Evolutionary conservation across 2,797 vertebrate species (phyloP).

Genomic region (Vireo griseus): DNA sequence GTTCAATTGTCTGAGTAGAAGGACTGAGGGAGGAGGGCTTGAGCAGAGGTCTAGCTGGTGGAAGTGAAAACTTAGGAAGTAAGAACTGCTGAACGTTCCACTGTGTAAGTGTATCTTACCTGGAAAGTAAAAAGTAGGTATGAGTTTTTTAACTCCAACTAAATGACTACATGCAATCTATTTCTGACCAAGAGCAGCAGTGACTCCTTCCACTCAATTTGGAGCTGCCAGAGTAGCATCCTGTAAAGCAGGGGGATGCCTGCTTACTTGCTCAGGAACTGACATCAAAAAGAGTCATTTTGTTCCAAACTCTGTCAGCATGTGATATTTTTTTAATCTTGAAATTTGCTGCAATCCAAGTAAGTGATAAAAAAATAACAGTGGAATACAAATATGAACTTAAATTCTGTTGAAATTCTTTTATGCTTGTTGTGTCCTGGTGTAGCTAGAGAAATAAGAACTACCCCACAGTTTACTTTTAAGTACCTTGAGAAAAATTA

Average conservation of each 20-base stretch:
- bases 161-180: background rate
- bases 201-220: background rate
- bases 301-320: background rate
- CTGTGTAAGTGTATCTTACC: background rate
- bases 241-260: background rate
- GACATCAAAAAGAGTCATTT: background rate
- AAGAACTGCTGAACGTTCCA: background rate
- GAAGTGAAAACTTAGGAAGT: background rate
- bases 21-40: background rate
- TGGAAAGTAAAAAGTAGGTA: background rate
- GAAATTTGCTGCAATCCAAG: background rate
- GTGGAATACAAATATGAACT: background rate
- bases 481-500: background rate
- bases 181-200: background rate
- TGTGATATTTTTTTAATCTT: background rate
- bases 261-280: background rate
- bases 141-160: background rate
- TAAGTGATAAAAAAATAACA: background rate
- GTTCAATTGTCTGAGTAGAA: fast-evolving
- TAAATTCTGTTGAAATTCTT: background rate
- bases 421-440: background rate
- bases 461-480: background rate
- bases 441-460: background rate
- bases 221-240: background rate
- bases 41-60: background rate